A percentile compares a stretch with the other conserved stretches of the same genome.
Evolutionary conservation across 2,797 vertebrate species (phyloP).

Genomic region (Tapera naevia): DNA sequence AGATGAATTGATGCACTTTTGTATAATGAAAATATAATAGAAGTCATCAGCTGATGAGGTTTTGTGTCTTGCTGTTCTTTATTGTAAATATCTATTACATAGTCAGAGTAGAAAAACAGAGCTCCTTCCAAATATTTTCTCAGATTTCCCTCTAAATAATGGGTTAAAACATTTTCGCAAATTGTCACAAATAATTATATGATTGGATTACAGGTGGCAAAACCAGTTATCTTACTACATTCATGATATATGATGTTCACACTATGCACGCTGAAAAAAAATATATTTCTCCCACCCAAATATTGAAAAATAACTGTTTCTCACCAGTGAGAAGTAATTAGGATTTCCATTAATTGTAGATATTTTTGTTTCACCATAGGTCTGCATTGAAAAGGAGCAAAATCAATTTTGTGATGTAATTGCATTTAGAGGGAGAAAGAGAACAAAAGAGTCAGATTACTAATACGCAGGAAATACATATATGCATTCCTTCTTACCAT

Average conservation of each 20-base stretch:
- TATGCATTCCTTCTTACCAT: conserved; percentile 14
- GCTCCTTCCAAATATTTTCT: background rate
- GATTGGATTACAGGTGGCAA: conserved; percentile 20
- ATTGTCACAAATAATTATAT: conserved; percentile 33
- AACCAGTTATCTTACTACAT: conserved; percentile 24
- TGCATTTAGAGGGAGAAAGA: conserved; percentile 19
- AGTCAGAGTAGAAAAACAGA: background rate
- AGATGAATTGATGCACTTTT: background rate
- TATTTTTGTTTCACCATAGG: background rate
- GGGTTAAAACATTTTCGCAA: background rate
- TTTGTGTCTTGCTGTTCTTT: background rate
- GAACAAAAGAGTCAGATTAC: conserved; percentile 36
- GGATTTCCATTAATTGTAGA: background rate
- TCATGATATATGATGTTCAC: background rate
- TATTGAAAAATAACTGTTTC: background rate
- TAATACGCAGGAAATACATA: conserved; percentile 40
- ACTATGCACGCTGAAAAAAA: background rate
- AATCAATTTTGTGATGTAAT: conserved; percentile 25
- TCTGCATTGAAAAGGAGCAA: background rate
- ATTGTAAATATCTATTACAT: background rate
- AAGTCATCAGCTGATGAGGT: background rate
- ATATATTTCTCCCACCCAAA: background rate
- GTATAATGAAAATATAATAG: background rate
- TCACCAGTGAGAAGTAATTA: background rate
- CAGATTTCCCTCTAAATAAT: background rate